Evolutionary conservation across 2,113 vertebrate species (phyloP).

Genomic region (Xenus cinereus): DNA sequence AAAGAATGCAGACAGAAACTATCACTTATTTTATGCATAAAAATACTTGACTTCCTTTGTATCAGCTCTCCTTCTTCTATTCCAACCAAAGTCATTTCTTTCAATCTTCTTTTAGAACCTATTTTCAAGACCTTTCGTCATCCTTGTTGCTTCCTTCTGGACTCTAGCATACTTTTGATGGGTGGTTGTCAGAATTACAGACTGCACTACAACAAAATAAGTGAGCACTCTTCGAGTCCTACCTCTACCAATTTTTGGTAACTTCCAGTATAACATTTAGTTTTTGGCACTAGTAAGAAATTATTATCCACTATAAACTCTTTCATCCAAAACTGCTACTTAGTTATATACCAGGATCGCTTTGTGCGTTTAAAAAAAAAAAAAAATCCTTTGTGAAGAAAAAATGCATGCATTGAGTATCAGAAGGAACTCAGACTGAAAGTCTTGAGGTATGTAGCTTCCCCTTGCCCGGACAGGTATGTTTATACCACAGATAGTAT

Average conservation of each 20-base stretch:
- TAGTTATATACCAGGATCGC: background rate
- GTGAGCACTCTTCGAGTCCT: background rate
- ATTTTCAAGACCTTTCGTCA: background rate
- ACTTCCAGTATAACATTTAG: background rate
- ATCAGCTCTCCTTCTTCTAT: background rate
- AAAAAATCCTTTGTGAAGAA: background rate
- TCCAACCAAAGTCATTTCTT: background rate
- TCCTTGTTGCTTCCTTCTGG: background rate
- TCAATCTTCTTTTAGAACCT: background rate
- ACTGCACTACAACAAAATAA: background rate
- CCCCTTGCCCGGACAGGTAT: background rate
- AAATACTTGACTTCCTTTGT: background rate
- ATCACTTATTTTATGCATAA: background rate
- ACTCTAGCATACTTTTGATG: background rate
- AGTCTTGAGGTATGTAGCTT: background rate
- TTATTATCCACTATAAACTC: background rate
- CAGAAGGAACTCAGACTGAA: background rate
- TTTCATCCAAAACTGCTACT: background rate
- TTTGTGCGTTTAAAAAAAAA: background rate
- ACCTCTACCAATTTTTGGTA: background rate
- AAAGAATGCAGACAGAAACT: background rate
- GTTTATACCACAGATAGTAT: background rate
- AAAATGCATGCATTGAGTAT: fast-evolving
- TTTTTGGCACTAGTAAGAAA: background rate
- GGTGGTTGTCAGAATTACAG: background rate